Conservation (phyloP, 2,113 vertebrate species). For the Camelus dromedarius region DNA sequence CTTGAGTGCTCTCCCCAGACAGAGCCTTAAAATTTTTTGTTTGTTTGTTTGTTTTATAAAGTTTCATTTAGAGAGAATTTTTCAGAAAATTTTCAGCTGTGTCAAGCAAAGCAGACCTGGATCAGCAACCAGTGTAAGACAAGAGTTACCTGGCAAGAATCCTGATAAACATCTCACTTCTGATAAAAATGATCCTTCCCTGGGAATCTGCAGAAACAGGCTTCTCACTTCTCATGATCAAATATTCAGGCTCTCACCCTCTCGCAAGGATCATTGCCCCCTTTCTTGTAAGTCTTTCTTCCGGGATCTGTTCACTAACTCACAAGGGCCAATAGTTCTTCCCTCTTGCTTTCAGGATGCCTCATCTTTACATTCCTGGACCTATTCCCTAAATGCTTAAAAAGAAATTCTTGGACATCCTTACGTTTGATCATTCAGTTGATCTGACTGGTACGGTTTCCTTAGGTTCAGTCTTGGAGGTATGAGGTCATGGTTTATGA, state of each 20-base stretch:
- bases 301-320: neutral
- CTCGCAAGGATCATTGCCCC: neutral
- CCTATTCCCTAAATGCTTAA: neutral
- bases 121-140: neutral
- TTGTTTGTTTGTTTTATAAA: neutral
- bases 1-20: neutral
- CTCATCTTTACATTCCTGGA: neutral
- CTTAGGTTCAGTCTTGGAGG: neutral
- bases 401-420: neutral
- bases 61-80: neutral
- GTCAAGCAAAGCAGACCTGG: constrained; percentile 17
- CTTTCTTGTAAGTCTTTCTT: neutral
- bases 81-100: neutral
- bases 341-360: neutral
- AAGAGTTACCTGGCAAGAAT: neutral
- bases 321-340: neutral
- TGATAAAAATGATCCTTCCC: neutral
- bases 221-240: neutral
- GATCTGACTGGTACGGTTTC: neutral
- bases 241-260: neutral
- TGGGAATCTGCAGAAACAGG: neutral
- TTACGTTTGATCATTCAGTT: neutral
- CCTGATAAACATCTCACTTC: neutral
- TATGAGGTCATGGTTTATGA: neutral
- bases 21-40: neutral